phyloP scores from a whole-genome alignment of 2,888 invertebrate species.

The Ischnura elegans region DNA sequence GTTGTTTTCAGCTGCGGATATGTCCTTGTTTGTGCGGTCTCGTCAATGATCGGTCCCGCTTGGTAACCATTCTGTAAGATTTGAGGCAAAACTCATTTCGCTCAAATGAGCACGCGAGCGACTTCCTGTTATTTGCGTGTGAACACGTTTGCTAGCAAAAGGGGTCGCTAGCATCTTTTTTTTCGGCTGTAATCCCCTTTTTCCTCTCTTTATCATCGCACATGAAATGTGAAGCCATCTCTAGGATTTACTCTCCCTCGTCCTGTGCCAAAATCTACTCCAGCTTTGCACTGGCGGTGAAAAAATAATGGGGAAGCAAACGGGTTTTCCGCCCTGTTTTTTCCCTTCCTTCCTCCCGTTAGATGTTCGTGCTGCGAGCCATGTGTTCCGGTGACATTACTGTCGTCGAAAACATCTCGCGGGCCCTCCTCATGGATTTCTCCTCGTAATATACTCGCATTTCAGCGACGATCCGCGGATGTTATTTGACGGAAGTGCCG shows the following conservation, averaged over 20 bases:
- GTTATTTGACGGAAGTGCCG: neutral
- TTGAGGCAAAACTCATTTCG: slow-evolving; percentile 1
- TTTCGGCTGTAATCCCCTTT: slow-evolving; percentile 2
- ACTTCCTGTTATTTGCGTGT: slow-evolving; percentile 35
- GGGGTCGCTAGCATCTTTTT: neutral
- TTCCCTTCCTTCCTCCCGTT: neutral
- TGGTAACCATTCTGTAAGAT: slow-evolving; percentile 20
- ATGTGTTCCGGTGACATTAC: neutral
- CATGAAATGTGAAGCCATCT: slow-evolving; percentile 34
- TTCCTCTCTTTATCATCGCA: slow-evolving; percentile 7
- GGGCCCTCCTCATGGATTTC: neutral
- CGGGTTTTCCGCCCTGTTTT: neutral
- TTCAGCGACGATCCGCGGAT: neutral
- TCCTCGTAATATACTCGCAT: neutral
- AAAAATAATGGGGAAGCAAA: neutral
- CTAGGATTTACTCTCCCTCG: slow-evolving; percentile 26
- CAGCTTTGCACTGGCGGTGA: neutral
- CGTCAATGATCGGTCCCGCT: neutral
- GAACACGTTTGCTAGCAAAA: neutral
- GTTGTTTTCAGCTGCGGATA: too few species aligned
- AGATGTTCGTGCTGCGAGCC: neutral
- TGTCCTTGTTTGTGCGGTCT: neutral
- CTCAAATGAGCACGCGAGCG: slow-evolving; percentile 20
- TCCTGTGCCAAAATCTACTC: slow-evolving; percentile 32
- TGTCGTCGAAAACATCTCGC: neutral